A percentile compares a stretch with the other conserved stretches of the same genome.
phyloP scores from a whole-genome alignment of 2,888 invertebrate genomes.

The Chrysopilus asiliformis region DNA sequence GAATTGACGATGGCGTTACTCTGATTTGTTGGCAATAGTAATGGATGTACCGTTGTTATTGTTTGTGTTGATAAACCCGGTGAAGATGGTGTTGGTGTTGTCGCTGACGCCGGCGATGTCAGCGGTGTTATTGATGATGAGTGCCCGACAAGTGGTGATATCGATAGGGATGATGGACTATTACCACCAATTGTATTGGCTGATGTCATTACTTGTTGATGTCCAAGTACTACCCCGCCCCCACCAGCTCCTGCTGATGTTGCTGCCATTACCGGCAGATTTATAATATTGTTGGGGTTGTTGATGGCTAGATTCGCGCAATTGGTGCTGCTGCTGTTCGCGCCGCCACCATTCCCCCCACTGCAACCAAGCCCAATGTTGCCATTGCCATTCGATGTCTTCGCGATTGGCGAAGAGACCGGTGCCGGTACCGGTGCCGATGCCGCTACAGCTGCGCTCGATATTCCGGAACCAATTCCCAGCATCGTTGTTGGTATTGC shows the following conservation, averaged over 20 bases:
- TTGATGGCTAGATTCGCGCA: not conserved
- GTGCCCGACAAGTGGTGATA: conserved; percentile 7
- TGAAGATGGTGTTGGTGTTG: conserved; percentile 23
- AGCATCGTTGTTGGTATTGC: conserved; percentile 4
- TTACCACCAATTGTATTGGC: conserved; percentile 9
- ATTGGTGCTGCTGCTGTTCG: conserved; percentile 7
- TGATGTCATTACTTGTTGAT: conserved; percentile 7
- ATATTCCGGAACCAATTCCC: too few species aligned
- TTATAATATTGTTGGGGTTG: not conserved
- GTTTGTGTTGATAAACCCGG: not conserved
- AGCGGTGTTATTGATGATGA: conserved; percentile 8
- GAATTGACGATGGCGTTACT: too few species aligned
- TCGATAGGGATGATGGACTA: conserved; percentile 7
- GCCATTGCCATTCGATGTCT: conserved; percentile 8
- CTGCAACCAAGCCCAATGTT: not conserved
- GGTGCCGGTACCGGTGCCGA: conserved; percentile 1
- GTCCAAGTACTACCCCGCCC: conserved; percentile 12
- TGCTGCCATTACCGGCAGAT: conserved; percentile 11
- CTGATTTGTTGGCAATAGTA: conserved; percentile 19
- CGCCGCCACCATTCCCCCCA: conserved; percentile 12
- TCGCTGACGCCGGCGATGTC: conserved; percentile 35
- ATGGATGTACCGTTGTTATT: conserved; percentile 16
- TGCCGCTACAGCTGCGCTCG: not conserved
- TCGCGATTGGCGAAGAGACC: too few species aligned
- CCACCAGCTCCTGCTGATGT: conserved; percentile 20